Percentiles rank a stretch among this genome's conserved stretches.
Conservation (phyloP, 2,113 vertebrate species). For the Parus major region DNA sequence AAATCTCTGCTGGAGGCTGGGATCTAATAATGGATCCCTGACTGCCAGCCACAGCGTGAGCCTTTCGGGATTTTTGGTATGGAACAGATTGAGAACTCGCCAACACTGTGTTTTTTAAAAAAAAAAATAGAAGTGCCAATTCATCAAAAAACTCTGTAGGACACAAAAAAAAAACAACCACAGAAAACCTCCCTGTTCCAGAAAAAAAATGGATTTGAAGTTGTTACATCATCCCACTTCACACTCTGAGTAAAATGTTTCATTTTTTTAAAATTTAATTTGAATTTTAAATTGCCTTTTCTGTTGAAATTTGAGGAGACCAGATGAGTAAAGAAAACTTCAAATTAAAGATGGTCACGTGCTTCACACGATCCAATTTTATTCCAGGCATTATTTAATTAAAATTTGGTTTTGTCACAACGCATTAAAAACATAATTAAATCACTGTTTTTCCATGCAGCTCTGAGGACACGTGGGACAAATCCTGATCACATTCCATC, state of each 20-base stretch:
- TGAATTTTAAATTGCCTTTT: neutral
- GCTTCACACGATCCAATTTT: neutral
- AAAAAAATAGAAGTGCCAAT: neutral
- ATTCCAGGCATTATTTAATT: neutral
- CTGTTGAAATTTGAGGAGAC: neutral
- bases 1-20: neutral
- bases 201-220: neutral
- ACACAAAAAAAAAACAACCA: neutral
- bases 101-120: neutral
- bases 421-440: neutral
- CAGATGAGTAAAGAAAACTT: neutral
- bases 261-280: neutral
- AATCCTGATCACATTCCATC: neutral
- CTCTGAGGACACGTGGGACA: neutral
- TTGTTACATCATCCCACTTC: neutral
- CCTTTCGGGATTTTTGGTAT: neutral
- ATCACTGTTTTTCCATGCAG: neutral
- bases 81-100: slow-evolving; percentile 36
- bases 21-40: neutral
- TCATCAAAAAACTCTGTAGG: slow-evolving; percentile 2
- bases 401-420: neutral
- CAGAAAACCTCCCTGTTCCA: neutral
- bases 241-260: neutral
- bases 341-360: neutral
- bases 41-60: neutral